Evolutionary conservation across 2,888 invertebrate genomes (phyloP).

Genomic region (Platycheirus rosarum): DNA sequence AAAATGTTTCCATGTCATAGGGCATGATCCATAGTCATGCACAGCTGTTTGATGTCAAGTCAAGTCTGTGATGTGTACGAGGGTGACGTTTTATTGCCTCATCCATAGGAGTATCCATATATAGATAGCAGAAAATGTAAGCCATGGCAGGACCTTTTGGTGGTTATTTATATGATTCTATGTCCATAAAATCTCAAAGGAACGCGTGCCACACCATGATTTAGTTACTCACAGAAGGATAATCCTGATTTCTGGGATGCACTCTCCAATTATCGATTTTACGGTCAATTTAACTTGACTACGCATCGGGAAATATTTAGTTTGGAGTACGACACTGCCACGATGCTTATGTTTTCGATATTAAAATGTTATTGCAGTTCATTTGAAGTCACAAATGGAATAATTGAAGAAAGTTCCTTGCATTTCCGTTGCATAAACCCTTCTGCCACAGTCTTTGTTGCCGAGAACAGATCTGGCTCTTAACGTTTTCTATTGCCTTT

Average conservation of each 20-base stretch:
- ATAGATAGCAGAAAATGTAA: constrained; percentile 19
- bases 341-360: background rate
- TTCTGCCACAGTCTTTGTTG: no score
- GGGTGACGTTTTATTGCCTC: constrained; percentile 49
- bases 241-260: constrained; percentile 54
- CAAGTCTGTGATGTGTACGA: constrained; percentile 33
- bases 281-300: constrained; percentile 55
- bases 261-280: constrained; percentile 28
- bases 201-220: constrained; percentile 49
- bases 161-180: constrained; percentile 59
- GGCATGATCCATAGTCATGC: constrained; percentile 17
- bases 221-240: constrained; percentile 21
- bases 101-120: background rate
- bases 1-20: constrained; percentile 55
- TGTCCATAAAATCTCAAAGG: constrained; percentile 23
- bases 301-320: background rate
- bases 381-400: no score
- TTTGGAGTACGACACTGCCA: no score
- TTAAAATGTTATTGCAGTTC: no score
- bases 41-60: constrained; percentile 58
- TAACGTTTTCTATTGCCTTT: no score
- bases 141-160: constrained; percentile 49
- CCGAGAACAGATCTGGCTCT: no score
- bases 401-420: no score
- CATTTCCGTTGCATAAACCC: no score